phyloP scores from a whole-genome alignment of 2,797 vertebrate species.

The Enteromius unitaeniatus region DNA sequence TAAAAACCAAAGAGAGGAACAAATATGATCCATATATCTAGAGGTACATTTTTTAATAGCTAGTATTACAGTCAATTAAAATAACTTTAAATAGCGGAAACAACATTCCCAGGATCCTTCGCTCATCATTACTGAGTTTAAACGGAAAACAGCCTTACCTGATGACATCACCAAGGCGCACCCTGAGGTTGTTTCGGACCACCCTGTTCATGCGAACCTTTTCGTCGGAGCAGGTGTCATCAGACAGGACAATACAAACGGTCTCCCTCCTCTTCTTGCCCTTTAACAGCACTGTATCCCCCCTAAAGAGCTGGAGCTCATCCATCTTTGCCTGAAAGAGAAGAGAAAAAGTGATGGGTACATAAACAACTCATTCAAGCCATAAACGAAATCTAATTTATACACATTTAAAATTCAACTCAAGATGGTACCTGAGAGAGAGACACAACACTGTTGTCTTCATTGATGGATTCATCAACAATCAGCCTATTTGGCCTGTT shows the following conservation, averaged over 20 bases:
- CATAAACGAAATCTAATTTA: neutral
- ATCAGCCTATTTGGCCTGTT: constrained; percentile 96
- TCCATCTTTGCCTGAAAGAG: constrained; percentile 93
- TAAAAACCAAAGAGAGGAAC: constrained; percentile 62
- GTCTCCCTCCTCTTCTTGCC: constrained; percentile 98
- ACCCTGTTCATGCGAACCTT: constrained; percentile 99
- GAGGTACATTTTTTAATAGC: neutral
- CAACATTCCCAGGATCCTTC: neutral
- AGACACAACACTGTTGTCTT: constrained; percentile 98
- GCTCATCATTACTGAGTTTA: neutral
- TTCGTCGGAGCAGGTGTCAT: constrained; percentile 97
- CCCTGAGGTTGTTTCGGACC: constrained; percentile 96
- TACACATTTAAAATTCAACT: neutral
- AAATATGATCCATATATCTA: neutral
- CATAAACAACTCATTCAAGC: neutral
- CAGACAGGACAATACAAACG: constrained; percentile 96
- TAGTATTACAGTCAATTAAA: neutral
- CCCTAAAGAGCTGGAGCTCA: constrained; percentile 96
- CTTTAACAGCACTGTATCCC: constrained; percentile 98
- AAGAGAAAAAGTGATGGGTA: neutral
- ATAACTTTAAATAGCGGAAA: neutral
- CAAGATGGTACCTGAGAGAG: constrained; percentile 87
- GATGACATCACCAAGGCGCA: constrained; percentile 95
- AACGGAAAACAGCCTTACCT: constrained; percentile 76
- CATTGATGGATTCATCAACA: constrained; percentile 99